A percentile compares a stretch with the other conserved stretches of the same genome.
phyloP scores from a whole-genome alignment of 1,140 invertebrate species.

The Drosophila saltans region DNA sequence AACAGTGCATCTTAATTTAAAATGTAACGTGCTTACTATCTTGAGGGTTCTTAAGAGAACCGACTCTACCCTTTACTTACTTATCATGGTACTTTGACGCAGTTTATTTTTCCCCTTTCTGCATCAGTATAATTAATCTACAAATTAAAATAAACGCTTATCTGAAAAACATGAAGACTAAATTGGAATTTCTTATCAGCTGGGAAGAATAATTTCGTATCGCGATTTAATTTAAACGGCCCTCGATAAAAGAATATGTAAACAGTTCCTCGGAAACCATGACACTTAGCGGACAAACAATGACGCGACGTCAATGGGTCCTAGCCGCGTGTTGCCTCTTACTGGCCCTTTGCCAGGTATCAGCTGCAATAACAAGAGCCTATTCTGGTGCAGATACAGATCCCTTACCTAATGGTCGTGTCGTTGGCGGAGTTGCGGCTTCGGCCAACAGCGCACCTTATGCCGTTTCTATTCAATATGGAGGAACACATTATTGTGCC shows the following conservation, averaged over 20 bases:
- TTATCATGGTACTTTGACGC: background rate
- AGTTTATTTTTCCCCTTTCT: background rate
- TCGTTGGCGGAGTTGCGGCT: conserved; percentile 74
- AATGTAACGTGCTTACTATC: background rate
- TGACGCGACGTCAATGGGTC: background rate
- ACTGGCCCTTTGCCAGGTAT: conserved; percentile 36
- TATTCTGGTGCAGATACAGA: background rate
- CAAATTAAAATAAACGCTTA: conserved; percentile 63
- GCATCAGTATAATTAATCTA: conserved; percentile 44
- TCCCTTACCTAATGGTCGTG: conserved; percentile 56
- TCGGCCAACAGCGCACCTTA: conserved; percentile 71
- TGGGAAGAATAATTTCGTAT: conserved; percentile 36
- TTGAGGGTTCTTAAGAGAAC: background rate
- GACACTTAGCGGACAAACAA: conserved; percentile 52
- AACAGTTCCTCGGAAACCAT: conserved; percentile 67
- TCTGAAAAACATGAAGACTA: conserved; percentile 44
- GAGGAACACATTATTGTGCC: conserved; percentile 84
- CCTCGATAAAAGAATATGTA: conserved; percentile 51
- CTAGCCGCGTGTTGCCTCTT: conserved; percentile 25
- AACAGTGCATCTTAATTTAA: background rate
- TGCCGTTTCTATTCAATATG: conserved; percentile 77
- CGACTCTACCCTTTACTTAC: background rate
- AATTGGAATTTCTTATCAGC: conserved; percentile 70
- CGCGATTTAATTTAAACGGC: conserved; percentile 68
- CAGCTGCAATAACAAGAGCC: conserved; percentile 30